phyloP scores from a whole-genome alignment of 2,113 vertebrate genomes.

The Serilophus lunatus region DNA sequence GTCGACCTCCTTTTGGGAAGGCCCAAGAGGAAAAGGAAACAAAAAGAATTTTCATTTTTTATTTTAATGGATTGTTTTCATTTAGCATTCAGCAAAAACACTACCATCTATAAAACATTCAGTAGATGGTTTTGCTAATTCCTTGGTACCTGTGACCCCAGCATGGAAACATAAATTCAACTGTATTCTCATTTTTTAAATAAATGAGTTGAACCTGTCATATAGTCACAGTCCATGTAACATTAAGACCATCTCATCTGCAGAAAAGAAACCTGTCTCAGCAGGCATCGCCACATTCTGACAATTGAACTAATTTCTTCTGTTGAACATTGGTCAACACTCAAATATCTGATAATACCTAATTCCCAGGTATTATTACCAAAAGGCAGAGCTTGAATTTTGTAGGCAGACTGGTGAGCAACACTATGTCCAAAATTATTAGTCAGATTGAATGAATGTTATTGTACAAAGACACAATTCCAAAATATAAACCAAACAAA shows the following conservation, averaged over 20 bases:
- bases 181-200: not conserved
- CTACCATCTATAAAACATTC: constrained; percentile 11
- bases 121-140: constrained; percentile 14
- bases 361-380: not conserved
- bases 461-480: not conserved
- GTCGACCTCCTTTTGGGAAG: constrained; percentile 70
- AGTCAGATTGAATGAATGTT: not conserved
- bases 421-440: not conserved
- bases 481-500: not conserved
- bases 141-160: not conserved
- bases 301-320: constrained; percentile 30
- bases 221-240: not conserved
- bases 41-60: constrained; percentile 74
- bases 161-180: constrained; percentile 4
- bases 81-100: constrained; percentile 67
- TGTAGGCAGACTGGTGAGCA: not conserved
- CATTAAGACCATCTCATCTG: constrained; percentile 6
- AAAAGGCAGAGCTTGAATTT: not conserved
- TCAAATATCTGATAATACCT: not conserved
- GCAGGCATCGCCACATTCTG: not conserved
- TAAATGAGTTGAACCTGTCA: constrained; percentile 7
- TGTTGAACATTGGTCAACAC: not conserved
- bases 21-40: constrained; percentile 68
- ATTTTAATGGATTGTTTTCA: constrained; percentile 70
- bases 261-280: constrained; percentile 31